Evolutionary conservation across 2,888 invertebrate species (phyloP).

Genomic region (Rhabditoides inermis): DNA sequence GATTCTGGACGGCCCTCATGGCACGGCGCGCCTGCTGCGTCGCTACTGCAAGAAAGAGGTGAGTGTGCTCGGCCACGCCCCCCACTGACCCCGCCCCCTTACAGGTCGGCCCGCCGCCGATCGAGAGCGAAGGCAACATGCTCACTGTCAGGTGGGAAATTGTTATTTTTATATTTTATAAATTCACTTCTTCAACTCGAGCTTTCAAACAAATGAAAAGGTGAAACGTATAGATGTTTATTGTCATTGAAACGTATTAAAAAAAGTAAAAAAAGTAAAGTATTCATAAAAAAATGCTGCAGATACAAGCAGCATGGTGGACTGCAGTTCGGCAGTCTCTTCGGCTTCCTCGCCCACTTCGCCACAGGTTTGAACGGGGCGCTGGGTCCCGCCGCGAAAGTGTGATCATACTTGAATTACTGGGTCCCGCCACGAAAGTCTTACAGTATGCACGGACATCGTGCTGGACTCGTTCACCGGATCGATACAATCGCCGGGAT

Average conservation of each 20-base stretch:
- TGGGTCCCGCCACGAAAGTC: not conserved
- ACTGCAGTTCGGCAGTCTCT: conserved; percentile 23
- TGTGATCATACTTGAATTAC: not conserved
- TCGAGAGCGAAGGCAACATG: conserved; percentile 30
- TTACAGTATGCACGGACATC: conserved; percentile 37
- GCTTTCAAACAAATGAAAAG: too few species aligned
- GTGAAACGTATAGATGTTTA: not conserved
- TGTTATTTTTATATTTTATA: too few species aligned
- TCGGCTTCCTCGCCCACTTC: conserved; percentile 45
- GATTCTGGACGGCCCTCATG: conserved; percentile 18
- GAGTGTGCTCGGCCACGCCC: too few species aligned
- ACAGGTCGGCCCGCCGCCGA: conserved; percentile 25
- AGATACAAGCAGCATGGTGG: conserved; percentile 15
- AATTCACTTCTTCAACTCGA: too few species aligned
- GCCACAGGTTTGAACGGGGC: conserved; percentile 19
- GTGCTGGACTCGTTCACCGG: conserved; percentile 23
- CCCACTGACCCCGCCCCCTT: too few species aligned
- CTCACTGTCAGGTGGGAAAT: too few species aligned
- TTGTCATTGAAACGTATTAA: not conserved
- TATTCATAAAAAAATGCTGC: too few species aligned
- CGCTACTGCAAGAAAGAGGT: conserved; percentile 36
- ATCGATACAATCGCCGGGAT: conserved; percentile 47
- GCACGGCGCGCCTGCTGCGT: conserved; percentile 11
- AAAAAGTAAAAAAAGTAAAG: not conserved
- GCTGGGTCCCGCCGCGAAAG: not conserved